phyloP scores from a whole-genome alignment of 2,113 vertebrate species.

The Rallus limicola region DNA sequence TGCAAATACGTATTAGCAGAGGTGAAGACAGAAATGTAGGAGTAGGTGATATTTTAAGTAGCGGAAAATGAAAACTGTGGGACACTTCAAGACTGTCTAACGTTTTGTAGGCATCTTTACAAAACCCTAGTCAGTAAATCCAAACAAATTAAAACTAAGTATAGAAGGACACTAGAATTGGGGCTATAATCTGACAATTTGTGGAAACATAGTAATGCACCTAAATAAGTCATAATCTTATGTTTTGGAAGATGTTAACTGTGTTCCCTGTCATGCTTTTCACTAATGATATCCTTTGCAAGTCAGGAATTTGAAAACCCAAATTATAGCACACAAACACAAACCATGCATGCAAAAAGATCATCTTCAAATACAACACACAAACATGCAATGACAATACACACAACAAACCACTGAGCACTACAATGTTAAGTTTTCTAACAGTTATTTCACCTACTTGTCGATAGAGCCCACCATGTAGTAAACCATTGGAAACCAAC shows the following conservation, averaged over 20 bases:
- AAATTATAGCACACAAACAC: background rate
- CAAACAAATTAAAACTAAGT: background rate
- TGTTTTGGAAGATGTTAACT: background rate
- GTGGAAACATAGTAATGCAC: background rate
- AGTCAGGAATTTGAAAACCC: background rate
- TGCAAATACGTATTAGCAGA: background rate
- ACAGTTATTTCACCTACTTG: slow-evolving; percentile 88
- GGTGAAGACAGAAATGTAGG: background rate
- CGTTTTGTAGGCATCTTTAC: background rate
- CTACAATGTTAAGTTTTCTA: slow-evolving; percentile 64
- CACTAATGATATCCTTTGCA: background rate
- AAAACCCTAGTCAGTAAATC: background rate
- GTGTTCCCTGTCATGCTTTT: background rate
- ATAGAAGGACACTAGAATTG: background rate
- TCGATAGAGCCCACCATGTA: slow-evolving; percentile 98
- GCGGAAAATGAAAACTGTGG: background rate
- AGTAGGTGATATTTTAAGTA: background rate
- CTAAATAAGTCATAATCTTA: background rate
- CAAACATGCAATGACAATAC: slow-evolving; percentile 68
- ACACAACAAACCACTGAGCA: slow-evolving; percentile 70
- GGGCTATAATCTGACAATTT: background rate
- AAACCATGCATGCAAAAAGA: slow-evolving; percentile 61
- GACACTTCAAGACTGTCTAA: background rate
- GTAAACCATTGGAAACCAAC: slow-evolving; percentile 99
- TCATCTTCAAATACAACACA: slow-evolving; percentile 1